Evolutionary conservation across 2,113 vertebrate genomes (phyloP), one percentile per base, ranked within the genome.

Genomic region (Zingel zingel): DNA sequence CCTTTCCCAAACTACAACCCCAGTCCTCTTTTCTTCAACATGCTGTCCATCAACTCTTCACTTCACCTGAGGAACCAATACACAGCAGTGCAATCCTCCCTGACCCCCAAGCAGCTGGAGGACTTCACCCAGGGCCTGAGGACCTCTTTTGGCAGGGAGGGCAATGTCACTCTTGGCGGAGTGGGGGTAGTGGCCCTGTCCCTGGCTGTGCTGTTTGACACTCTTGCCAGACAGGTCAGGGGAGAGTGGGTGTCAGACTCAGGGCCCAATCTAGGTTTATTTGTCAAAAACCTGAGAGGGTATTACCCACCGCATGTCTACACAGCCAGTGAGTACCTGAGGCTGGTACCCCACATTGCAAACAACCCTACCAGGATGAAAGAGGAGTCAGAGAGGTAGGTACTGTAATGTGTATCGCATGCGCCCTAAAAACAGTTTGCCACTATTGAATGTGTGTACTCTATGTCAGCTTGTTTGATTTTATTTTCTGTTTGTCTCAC

Each of bases 141-240:
- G 56, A 79, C 53, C 45, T 88, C 65, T 3, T 74, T 88, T 50
- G 88, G 88, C 23, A 76, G 57, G n/a, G 66, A 77, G 50, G 79
- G 86, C 23, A 76, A 18, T 1, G 84, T 91, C 25, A 80, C 75
- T 21, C 14, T 56, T 30, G 90, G 86, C 1, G 79, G 81, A 0
- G 50, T 85, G 2, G 88, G 86, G 9, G 61, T 89, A 2, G 81
- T 88, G 74, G 88, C 90, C 6, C 62, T 89, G 23, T 82, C 90
- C 18, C 80, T 88, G 69, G 81, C 77, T 27, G 21, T 90, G 58
- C 54, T 90, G 74, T 88, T 88, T 65, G 84, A 90, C 74, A 83
- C 74, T 6, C 65, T 91, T 8, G 78, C 84, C 4, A 70, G 16
- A 70, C 58, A 85, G 65, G 79, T 21, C 13, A 88, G 13, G 43